phyloP scores from a whole-genome alignment of 2,797 vertebrate genomes.

The Pygocentrus nattereri region DNA sequence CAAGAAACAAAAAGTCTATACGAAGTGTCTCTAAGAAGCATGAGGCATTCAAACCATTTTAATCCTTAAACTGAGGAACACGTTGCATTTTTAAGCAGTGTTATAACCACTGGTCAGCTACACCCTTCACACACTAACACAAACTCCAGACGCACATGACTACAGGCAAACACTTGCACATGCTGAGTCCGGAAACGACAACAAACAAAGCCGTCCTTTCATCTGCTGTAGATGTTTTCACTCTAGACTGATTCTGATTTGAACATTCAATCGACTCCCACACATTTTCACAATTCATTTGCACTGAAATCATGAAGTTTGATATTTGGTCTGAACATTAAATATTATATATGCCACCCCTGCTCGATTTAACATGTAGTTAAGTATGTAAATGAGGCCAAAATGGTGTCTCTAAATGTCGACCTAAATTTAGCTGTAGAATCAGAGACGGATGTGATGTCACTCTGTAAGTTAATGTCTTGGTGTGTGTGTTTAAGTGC shows the following conservation, averaged over 20 bases:
- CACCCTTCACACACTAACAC: conserved; percentile 7
- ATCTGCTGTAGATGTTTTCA: no score
- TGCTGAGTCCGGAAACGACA: neutral
- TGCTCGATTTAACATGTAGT: no score
- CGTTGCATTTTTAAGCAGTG: neutral
- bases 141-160: neutral
- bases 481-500: conserved; percentile 14
- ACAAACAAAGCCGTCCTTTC: neutral
- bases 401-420: neutral
- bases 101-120: conserved; percentile 5
- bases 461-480: neutral
- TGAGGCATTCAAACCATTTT: neutral
- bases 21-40: no score
- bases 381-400: neutral
- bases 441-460: neutral
- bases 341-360: no score
- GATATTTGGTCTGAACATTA: no score
- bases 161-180: neutral
- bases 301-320: no score
- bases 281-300: no score
- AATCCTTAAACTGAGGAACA: no score
- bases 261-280: no score
- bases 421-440: neutral
- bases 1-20: no score
- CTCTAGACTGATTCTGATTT: neutral